Conservation (phyloP, 1,140 invertebrate genomes). For the Stegodyphus mimosarum region DNA sequence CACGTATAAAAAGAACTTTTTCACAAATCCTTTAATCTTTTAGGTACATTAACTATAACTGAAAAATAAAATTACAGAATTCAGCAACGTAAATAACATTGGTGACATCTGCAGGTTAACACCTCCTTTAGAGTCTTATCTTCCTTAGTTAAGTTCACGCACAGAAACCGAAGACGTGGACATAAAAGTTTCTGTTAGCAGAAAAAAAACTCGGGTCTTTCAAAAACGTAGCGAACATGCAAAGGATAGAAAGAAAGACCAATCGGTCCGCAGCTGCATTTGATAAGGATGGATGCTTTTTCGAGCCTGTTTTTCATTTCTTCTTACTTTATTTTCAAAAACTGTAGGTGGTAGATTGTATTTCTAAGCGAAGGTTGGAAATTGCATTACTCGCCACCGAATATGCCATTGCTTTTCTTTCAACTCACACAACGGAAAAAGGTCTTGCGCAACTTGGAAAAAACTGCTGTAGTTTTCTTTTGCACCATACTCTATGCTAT, state of each 20-base stretch:
- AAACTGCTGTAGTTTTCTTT: not conserved
- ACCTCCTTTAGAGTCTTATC: conserved; percentile 7
- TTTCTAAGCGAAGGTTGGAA: conserved; percentile 27
- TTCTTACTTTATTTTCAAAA: conserved; percentile 38
- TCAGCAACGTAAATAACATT: conserved; percentile 26
- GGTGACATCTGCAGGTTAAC: conserved; percentile 45
- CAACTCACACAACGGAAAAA: too few relatives aligned
- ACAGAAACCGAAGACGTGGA: conserved; percentile 2
- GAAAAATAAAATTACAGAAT: too few relatives aligned
- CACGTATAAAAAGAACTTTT: too few relatives aligned
- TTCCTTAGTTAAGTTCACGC: not conserved
- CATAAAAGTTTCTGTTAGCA: conserved; percentile 21
- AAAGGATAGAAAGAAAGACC: conserved; percentile 22
- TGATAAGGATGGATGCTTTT: conserved; percentile 33
- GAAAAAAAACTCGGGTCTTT: conserved; percentile 22
- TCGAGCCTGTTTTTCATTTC: conserved; percentile 18
- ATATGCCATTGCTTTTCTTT: not conserved
- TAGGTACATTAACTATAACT: too few relatives aligned
- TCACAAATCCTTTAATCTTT: too few relatives aligned
- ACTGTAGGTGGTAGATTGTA: conserved; percentile 51
- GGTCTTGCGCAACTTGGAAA: not conserved
- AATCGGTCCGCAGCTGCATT: conserved; percentile 41
- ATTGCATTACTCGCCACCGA: conserved; percentile 34
- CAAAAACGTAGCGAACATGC: conserved; percentile 25
- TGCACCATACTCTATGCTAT: not conserved